phyloP scores from a whole-genome alignment of 2,113 vertebrate species.

The Dicrurus megarhynchus region DNA sequence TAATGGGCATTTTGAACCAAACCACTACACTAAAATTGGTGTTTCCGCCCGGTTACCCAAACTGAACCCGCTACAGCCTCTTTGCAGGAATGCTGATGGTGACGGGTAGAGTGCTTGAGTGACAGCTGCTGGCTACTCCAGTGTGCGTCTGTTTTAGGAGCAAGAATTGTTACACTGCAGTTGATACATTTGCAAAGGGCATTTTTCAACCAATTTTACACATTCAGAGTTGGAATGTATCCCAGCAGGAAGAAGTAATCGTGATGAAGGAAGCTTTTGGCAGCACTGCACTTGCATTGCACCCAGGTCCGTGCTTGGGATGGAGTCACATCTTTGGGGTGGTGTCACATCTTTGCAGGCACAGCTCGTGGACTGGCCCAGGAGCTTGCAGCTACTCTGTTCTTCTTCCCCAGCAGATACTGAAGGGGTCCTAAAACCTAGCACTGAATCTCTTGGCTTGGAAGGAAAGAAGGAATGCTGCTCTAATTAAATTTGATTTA shows the following conservation, averaged over 20 bases:
- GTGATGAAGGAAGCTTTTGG: background rate
- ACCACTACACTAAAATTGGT: too few species aligned
- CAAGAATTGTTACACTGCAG: background rate
- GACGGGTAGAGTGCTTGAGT: background rate
- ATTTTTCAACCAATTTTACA: background rate
- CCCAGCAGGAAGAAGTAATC: background rate
- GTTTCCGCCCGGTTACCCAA: too few species aligned
- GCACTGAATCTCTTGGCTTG: background rate
- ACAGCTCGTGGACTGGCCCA: rapidly evolving
- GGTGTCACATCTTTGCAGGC: rapidly evolving
- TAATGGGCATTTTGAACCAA: too few species aligned
- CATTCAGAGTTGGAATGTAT: background rate
- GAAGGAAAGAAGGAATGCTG: background rate
- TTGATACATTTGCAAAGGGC: background rate
- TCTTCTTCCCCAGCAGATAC: background rate
- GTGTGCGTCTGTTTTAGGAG: rapidly evolving
- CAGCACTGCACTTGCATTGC: background rate
- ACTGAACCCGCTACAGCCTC: too few species aligned
- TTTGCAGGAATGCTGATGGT: background rate
- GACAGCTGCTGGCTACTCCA: background rate
- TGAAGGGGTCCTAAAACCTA: background rate
- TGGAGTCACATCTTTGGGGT: background rate
- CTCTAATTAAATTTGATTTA: background rate
- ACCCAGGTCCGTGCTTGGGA: rapidly evolving
- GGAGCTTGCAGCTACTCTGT: background rate